Conservation (phyloP, 2,113 vertebrate genomes). For the Rhynchopsitta pachyrhyncha region DNA sequence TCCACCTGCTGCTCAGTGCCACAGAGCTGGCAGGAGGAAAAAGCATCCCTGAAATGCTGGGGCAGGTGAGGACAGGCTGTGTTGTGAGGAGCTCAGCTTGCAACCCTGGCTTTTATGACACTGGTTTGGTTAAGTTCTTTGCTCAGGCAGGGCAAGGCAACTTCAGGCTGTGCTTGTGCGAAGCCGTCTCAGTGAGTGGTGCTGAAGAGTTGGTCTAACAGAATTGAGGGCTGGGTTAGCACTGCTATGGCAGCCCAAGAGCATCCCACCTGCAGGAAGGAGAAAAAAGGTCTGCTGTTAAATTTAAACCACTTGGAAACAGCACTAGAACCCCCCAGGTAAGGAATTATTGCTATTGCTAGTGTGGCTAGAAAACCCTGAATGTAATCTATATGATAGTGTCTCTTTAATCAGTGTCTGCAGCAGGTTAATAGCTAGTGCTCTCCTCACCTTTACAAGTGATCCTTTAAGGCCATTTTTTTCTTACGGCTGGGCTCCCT, state of each 20-base stretch:
- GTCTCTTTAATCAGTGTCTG: slow-evolving; percentile 43
- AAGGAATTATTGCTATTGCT: slow-evolving; percentile 10
- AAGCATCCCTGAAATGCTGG: neutral
- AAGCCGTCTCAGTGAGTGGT: neutral
- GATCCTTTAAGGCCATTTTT: slow-evolving; percentile 33
- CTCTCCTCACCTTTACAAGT: slow-evolving; percentile 45
- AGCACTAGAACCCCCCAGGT: neutral
- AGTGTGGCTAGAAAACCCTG: neutral
- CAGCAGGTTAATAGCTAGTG: slow-evolving; percentile 27
- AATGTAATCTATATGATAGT: neutral
- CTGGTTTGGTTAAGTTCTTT: neutral
- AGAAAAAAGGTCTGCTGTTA: slow-evolving; percentile 4
- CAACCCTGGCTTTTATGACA: neutral
- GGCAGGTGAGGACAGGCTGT: neutral
- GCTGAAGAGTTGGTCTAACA: neutral
- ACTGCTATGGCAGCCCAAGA: neutral
- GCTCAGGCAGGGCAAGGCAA: neutral
- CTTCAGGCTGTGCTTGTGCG: neutral
- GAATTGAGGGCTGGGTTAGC: neutral
- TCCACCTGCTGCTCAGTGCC: neutral
- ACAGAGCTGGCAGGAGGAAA: neutral
- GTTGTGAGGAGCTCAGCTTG: neutral
- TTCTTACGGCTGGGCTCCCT: neutral
- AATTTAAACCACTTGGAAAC: slow-evolving; percentile 5
- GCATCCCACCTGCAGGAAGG: neutral